phyloP scores from a whole-genome alignment of 2,888 invertebrate species.

The Acanthosepion pharaonis region DNA sequence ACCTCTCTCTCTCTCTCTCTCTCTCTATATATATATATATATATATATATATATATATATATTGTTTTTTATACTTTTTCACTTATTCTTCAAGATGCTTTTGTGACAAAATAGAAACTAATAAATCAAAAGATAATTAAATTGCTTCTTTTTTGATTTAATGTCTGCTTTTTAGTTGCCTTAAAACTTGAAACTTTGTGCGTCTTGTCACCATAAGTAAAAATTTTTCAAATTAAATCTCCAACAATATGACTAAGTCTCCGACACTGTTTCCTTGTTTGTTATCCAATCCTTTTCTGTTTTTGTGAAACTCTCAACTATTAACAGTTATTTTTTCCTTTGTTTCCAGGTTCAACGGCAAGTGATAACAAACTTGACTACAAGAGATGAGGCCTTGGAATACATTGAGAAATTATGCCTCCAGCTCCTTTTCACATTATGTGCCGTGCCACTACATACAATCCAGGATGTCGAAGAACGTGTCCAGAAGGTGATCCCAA shows the following conservation, averaged over 20 bases:
- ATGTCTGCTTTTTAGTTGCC: too few relatives aligned
- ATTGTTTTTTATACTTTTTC: too few relatives aligned
- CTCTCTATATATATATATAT: too few relatives aligned
- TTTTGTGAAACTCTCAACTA: neutral
- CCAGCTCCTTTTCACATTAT: slow-evolving; percentile 88
- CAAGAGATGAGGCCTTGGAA: slow-evolving; percentile 90
- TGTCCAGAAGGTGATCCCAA: slow-evolving; percentile 93
- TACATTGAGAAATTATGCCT: slow-evolving; percentile 94
- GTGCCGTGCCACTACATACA: slow-evolving; percentile 78
- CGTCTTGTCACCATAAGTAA: neutral
- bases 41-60: too few relatives aligned
- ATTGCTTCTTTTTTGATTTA: too few relatives aligned
- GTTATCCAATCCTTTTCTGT: neutral
- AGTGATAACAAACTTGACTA: slow-evolving; percentile 69
- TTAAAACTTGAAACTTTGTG: neutral
- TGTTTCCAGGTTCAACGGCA: slow-evolving; percentile 85
- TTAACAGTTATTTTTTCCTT: neutral
- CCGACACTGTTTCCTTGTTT: too few relatives aligned
- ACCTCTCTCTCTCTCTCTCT: too few relatives aligned
- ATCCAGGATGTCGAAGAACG: slow-evolving; percentile 89
- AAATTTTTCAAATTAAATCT: too few relatives aligned
- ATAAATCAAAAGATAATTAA: too few relatives aligned
- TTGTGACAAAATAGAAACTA: too few relatives aligned
- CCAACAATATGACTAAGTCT: too few relatives aligned
- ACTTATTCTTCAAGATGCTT: too few relatives aligned